These are phyloP conservation scores for Habrosyne pyritoides DNA, from an alignment of 2,888 invertebrate species.

Conservation along the genomic window DNA sequence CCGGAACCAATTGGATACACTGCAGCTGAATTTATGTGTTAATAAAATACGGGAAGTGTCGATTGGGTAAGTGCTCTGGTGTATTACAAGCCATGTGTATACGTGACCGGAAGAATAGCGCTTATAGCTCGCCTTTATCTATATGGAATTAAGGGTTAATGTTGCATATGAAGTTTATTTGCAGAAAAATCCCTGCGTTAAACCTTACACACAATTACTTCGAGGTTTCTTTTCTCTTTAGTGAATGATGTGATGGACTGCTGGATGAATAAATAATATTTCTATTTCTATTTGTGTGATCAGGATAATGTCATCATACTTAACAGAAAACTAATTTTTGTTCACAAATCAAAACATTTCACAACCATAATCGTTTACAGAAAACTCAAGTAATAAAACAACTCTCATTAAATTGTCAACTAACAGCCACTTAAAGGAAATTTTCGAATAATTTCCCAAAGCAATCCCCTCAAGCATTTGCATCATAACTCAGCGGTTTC, in stretches of 20 bases:
- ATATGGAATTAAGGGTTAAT: too few species aligned
- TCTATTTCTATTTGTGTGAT: too few species aligned
- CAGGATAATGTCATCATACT: not conserved
- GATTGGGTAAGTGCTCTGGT: conserved; percentile 9
- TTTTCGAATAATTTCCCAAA: conserved; percentile 5
- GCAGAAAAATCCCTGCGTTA: too few species aligned
- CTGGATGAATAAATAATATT: too few species aligned
- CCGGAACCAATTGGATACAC: conserved; percentile 20
- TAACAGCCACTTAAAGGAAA: conserved; percentile 4
- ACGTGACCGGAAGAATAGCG: not conserved
- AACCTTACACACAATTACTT: too few species aligned
- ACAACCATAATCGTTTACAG: conserved; percentile 2
- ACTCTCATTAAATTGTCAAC: conserved; percentile 7
- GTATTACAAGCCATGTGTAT: not conserved
- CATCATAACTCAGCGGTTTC: conserved; percentile 41
- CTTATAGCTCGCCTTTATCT: not conserved
- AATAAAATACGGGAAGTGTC: conserved; percentile 23
- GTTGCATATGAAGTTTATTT: too few species aligned
- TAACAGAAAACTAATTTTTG: not conserved
- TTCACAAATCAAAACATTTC: not conserved
- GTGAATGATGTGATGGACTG: too few species aligned
- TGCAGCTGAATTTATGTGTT: conserved; percentile 20
- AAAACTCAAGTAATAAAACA: not conserved
- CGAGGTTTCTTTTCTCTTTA: too few species aligned
- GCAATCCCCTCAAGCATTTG: conserved; percentile 27